Evolutionary conservation across 2,797 vertebrate species (phyloP).

Genomic region (Spinibarbus caldwelli): DNA sequence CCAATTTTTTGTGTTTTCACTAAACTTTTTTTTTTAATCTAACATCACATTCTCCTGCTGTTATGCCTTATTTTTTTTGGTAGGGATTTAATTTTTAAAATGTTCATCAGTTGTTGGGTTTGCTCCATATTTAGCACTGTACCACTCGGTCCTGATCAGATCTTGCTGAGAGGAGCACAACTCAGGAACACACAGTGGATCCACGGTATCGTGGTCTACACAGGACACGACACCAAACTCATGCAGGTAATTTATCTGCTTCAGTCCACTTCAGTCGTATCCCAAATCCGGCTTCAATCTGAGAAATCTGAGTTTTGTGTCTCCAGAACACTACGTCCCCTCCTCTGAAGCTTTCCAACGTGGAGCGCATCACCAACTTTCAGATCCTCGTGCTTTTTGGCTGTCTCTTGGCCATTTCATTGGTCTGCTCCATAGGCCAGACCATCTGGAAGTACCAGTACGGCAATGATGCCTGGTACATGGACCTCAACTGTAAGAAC

Average conservation of each 20-base stretch:
- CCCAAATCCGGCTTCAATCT: neutral
- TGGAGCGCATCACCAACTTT: conserved; percentile 97
- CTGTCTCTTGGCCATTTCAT: conserved; percentile 95
- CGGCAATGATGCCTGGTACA: conserved; percentile 94
- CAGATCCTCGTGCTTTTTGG: conserved; percentile 98
- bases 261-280: neutral
- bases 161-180: conserved; percentile 95
- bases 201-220: conserved; percentile 96
- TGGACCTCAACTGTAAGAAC: conserved; percentile 96
- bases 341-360: conserved; percentile 97
- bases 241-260: conserved; percentile 87
- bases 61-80: neutral
- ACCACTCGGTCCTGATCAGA: conserved; percentile 94
- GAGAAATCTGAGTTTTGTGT: neutral
- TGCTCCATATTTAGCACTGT: conserved; percentile 79
- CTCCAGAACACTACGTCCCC: conserved; percentile 95
- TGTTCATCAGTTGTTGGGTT: neutral
- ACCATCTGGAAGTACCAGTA: conserved; percentile 95
- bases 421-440: conserved; percentile 95
- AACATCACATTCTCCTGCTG: neutral
- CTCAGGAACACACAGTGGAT: conserved; percentile 98
- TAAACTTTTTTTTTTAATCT: neutral
- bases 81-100: neutral
- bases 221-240: conserved; percentile 98
- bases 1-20: neutral